Evolutionary conservation across 1,140 invertebrate species (phyloP).

Genomic region (Sipha flava): DNA sequence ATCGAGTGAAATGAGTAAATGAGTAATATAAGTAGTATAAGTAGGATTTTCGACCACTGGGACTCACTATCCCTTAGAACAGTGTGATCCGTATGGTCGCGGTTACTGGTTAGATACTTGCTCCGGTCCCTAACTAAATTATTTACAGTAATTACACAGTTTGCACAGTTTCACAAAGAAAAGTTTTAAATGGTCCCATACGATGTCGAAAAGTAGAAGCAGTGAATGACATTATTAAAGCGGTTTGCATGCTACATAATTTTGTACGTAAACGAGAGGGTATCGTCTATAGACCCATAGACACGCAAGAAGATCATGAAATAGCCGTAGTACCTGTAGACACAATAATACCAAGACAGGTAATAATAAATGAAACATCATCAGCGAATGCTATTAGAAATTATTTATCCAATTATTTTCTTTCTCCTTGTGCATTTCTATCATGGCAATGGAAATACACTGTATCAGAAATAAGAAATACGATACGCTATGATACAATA

Average conservation of each 20-base stretch:
- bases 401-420: background rate
- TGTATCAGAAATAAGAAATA: background rate
- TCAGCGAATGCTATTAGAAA: background rate
- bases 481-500: background rate
- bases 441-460: too few species aligned
- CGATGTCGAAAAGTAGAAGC: constrained; percentile 25
- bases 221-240: background rate
- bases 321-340: background rate
- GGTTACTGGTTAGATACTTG: too few species aligned
- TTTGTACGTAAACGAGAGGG: too few species aligned
- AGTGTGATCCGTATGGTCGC: background rate
- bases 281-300: background rate
- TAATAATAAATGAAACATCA: background rate
- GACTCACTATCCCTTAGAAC: background rate
- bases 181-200: constrained; percentile 25
- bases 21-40: background rate
- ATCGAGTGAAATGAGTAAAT: background rate
- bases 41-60: background rate
- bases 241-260: background rate
- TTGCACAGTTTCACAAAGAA: too few species aligned
- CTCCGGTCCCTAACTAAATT: too few species aligned
- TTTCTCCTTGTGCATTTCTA: background rate
- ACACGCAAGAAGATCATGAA: background rate
- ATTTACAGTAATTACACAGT: too few species aligned
- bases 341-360: background rate